These are phyloP conservation scores for Sussaba pulchella DNA, from an alignment of 2,888 invertebrate species.

Conservation along the genomic window DNA sequence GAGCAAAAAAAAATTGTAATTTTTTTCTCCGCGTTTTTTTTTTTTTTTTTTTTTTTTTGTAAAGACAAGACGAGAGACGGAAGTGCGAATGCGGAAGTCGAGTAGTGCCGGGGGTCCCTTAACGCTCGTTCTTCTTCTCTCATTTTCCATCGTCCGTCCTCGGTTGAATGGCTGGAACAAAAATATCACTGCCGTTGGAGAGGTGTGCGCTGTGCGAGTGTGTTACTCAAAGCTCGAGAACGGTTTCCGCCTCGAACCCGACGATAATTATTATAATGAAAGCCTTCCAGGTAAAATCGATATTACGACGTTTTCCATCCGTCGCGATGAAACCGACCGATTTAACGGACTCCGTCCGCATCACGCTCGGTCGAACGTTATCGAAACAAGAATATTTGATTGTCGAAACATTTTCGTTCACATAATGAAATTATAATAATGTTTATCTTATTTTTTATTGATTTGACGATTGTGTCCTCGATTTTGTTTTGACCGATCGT, in stretches of 20 bases:
- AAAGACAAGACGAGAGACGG: slow-evolving; percentile 18
- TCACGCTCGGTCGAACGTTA: neutral
- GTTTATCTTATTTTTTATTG: neutral
- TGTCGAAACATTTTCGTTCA: slow-evolving; percentile 1
- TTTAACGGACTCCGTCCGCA: slow-evolving; percentile 1
- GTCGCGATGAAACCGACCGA: slow-evolving; percentile 12
- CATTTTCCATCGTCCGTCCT: slow-evolving; percentile 3
- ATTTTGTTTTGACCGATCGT: no score
- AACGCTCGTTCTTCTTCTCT: slow-evolving; percentile 39
- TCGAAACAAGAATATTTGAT: neutral
- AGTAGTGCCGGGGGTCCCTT: slow-evolving; percentile 23
- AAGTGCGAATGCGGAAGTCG: slow-evolving; percentile 55
- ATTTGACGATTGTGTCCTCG: no score
- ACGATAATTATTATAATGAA: slow-evolving; percentile 62
- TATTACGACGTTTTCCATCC: slow-evolving; percentile 55
- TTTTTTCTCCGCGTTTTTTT: no score
- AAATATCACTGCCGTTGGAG: no score
- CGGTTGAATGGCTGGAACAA: slow-evolving; percentile 24
- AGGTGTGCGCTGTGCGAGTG: no score
- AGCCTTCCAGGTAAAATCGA: slow-evolving; percentile 54
- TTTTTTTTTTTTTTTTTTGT: no score
- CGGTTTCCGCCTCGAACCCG: slow-evolving; percentile 34
- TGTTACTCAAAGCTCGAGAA: slow-evolving; percentile 6
- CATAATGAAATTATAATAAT: no score
- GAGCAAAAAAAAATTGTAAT: neutral